A percentile compares a stretch with the other conserved stretches of the same genome.
These are phyloP conservation scores for Austrolebias charrua DNA, from an alignment of 2,797 vertebrate species.

Conservation along the genomic window DNA sequence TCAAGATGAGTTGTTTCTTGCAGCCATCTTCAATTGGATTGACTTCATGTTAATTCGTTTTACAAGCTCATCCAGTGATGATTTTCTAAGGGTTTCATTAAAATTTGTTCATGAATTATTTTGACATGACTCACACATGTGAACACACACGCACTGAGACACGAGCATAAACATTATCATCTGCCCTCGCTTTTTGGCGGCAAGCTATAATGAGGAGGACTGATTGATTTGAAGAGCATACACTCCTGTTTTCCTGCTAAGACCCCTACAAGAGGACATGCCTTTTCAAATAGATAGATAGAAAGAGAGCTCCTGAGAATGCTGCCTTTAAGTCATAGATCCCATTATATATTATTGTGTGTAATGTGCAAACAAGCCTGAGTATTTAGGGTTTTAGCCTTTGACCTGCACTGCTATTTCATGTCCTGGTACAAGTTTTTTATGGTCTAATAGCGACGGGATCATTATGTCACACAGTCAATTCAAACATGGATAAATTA, in stretches of 20 bases:
- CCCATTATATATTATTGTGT: conserved; percentile 53
- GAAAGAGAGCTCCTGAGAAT: conserved; percentile 50
- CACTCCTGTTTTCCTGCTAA: conserved; percentile 44
- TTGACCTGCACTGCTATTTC: conserved; percentile 46
- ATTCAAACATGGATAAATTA: conserved; percentile 9
- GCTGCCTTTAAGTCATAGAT: conserved; percentile 60
- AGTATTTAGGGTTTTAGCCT: conserved; percentile 44
- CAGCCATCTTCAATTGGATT: no score
- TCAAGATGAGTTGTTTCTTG: no score
- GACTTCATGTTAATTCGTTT: no score
- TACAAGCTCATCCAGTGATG: no score
- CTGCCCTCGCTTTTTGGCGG: no score
- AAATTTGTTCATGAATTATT: no score
- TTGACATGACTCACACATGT: no score
- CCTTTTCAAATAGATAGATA: conserved; percentile 46
- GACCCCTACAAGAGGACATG: conserved; percentile 48
- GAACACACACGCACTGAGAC: no score
- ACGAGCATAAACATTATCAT: no score
- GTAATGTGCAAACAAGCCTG: conserved; percentile 58
- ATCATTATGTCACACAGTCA: conserved; percentile 35
- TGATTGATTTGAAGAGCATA: conserved; percentile 70
- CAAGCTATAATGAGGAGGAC: conserved; percentile 43
- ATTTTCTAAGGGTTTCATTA: no score
- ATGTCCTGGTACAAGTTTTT: conserved; percentile 35
- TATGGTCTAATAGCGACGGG: conserved; percentile 10